Evolutionary conservation across 2,888 invertebrate genomes (phyloP).

Genomic region (Tribolium freemani): DNA sequence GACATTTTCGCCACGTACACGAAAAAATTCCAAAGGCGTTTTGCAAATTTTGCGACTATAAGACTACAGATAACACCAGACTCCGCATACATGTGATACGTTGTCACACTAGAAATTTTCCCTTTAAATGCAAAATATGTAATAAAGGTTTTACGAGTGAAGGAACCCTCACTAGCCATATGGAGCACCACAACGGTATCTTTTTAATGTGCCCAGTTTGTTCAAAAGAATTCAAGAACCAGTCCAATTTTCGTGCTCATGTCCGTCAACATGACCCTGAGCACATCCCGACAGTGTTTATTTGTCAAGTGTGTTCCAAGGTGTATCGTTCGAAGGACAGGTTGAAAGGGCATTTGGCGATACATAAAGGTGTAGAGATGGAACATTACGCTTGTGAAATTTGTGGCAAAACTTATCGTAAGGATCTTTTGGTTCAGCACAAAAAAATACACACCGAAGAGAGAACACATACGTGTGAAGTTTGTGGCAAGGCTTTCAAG

Average conservation of each 20-base stretch:
- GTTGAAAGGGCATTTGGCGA: slow-evolving; percentile 7
- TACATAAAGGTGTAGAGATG: too few relatives aligned
- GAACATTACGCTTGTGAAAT: too few relatives aligned
- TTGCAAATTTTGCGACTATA: slow-evolving; percentile 17
- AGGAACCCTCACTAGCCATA: too few relatives aligned
- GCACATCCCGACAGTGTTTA: not conserved
- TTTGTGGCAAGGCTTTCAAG: slow-evolving; percentile 71
- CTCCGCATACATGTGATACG: slow-evolving; percentile 41
- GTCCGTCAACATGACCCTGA: not conserved
- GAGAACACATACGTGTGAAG: slow-evolving; percentile 68
- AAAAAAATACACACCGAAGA: slow-evolving; percentile 69
- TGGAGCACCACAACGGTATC: too few relatives aligned
- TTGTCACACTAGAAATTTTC: slow-evolving; percentile 25
- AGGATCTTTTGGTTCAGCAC: not conserved
- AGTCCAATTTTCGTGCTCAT: too few relatives aligned
- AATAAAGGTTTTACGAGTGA: not conserved
- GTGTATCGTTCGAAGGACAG: not conserved
- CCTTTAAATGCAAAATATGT: not conserved
- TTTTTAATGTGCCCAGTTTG: too few relatives aligned
- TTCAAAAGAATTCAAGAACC: too few relatives aligned
- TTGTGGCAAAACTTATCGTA: too few relatives aligned
- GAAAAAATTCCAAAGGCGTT: slow-evolving; percentile 44
- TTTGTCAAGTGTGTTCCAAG: not conserved
- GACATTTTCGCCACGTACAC: not conserved
- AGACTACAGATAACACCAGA: slow-evolving; percentile 33